Evolutionary conservation across 1,140 invertebrate genomes (phyloP).

Genomic region (Drosophila lini): DNA sequence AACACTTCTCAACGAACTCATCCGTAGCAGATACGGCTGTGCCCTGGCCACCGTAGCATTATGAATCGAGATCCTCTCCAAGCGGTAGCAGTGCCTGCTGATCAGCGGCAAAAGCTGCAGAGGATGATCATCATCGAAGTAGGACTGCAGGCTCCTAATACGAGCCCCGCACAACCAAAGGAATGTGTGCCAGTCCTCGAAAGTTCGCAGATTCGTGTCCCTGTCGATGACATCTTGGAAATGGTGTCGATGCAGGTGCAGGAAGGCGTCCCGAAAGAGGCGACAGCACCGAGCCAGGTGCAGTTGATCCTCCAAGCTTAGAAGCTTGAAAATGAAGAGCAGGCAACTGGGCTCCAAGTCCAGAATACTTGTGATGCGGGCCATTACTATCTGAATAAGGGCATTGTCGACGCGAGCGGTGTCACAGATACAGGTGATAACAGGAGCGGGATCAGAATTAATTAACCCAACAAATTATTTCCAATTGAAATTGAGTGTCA

Average conservation of each 20-base stretch:
- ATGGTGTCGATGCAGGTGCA: conserved; percentile 51
- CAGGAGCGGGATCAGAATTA: not conserved
- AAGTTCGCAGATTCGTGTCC: conserved; percentile 48
- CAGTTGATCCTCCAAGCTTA: conserved; percentile 63
- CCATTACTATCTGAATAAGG: conserved; percentile 46
- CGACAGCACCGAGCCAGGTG: conserved; percentile 66
- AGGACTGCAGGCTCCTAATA: conserved; percentile 46
- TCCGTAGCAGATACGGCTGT: conserved; percentile 48
- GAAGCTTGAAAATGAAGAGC: conserved; percentile 57
- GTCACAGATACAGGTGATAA: not conserved
- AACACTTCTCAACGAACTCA: conserved; percentile 47
- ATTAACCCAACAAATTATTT: not conserved
- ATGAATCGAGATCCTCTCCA: conserved; percentile 56
- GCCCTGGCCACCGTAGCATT: conserved; percentile 56
- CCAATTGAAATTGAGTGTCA: conserved; percentile 2
- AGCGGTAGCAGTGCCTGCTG: conserved; percentile 49
- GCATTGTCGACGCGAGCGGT: conserved; percentile 14
- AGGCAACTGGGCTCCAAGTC: conserved; percentile 62
- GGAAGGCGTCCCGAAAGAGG: conserved; percentile 63
- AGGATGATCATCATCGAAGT: conserved; percentile 68
- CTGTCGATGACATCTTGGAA: conserved; percentile 56
- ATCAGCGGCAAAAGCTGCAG: conserved; percentile 60
- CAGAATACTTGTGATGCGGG: conserved; percentile 63
- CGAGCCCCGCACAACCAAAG: conserved; percentile 63
- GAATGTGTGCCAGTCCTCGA: conserved; percentile 70